Base-by-base conservation (phyloP, 2,888 invertebrate genomes). In the Dyspetes luteomarginatus region DNA sequence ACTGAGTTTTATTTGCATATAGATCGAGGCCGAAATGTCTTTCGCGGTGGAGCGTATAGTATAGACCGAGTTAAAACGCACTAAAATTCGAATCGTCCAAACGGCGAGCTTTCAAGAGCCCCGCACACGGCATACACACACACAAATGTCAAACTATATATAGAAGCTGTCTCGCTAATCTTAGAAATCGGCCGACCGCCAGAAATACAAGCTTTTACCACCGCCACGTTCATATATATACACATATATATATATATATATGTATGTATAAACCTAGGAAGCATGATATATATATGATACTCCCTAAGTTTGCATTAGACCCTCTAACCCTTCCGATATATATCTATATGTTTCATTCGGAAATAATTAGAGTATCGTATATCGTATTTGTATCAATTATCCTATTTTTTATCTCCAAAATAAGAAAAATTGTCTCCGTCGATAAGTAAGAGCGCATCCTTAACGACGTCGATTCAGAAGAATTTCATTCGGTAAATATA, bases 71-170 rank as follows among this genome's bases (percentile, higher is more conserved):
- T n/a, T 45, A 62, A 45, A 62, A 62, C n/a, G 45, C 43, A 45
- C 45, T 26, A n/a, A 62, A 62, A 62, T 45, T 26, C 19, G 48
- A 28, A 15, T 68, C 41, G 55, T 22, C 15, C 43, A 55, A 24
- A 17, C 80, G 82, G 77, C 81, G 81, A 2, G 77, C 83, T 85
- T 85, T 83, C 84, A 84, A 81, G 85, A 81, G 82, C 81, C 68
- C 36, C 9, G 19, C 55, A 55, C n/a, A 48, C 65, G 45, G 68
- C 76, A 78, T 9, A 52, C 9, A 48, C 45, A 60, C 28, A 48
- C 24, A 67, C 67, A 90, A 90, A 89, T 90, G 90, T 90, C 89
- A 90, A 85, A 68, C 86, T 90, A 90, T 88, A 86, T 88, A 89
- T 90, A 90, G 85, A 84, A 64, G 48, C 72, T 69, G 83, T 83